These are phyloP conservation scores for Empis stercorea DNA, from an alignment of 2,888 invertebrate species.

Conservation along the genomic window DNA sequence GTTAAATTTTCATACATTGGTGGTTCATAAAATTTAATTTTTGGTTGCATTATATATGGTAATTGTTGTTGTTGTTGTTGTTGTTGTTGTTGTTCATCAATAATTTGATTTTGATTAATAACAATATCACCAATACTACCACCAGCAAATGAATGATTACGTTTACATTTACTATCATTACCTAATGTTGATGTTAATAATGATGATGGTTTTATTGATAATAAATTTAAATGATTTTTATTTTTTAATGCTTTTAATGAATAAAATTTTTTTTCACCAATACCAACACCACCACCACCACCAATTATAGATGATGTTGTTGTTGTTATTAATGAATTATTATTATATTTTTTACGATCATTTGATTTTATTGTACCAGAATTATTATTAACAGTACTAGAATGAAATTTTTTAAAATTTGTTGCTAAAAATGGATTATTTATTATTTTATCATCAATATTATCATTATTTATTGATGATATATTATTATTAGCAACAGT, in stretches of 20 bases:
- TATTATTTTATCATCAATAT: constrained; percentile 16
- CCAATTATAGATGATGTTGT: too few species aligned
- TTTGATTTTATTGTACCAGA: not conserved
- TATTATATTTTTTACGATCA: not conserved
- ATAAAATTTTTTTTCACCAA: constrained; percentile 31
- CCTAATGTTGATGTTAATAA: constrained; percentile 3
- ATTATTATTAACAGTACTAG: constrained; percentile 12
- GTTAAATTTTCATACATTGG: constrained; percentile 49
- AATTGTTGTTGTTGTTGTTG: constrained; percentile 1
- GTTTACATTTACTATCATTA: constrained; percentile 25
- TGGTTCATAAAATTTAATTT: constrained; percentile 32
- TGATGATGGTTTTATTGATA: constrained; percentile 13
- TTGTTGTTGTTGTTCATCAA: constrained; percentile 6
- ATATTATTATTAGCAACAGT: constrained; percentile 21
- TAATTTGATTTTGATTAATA: constrained; percentile 16
- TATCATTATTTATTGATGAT: constrained; percentile 6
- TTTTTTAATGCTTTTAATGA: constrained; percentile 25
- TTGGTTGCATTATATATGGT: constrained; percentile 12
- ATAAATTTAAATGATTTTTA: constrained; percentile 15
- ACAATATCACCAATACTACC: constrained; percentile 29
- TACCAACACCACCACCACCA: constrained; percentile 17
- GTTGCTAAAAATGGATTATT: constrained; percentile 31
- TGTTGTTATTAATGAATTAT: constrained; percentile 2
- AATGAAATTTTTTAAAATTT: constrained; percentile 30
- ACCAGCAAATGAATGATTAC: constrained; percentile 36